phyloP scores from a whole-genome alignment of 2,797 vertebrate species.

The Acrossocheilus wenchowensis region DNA sequence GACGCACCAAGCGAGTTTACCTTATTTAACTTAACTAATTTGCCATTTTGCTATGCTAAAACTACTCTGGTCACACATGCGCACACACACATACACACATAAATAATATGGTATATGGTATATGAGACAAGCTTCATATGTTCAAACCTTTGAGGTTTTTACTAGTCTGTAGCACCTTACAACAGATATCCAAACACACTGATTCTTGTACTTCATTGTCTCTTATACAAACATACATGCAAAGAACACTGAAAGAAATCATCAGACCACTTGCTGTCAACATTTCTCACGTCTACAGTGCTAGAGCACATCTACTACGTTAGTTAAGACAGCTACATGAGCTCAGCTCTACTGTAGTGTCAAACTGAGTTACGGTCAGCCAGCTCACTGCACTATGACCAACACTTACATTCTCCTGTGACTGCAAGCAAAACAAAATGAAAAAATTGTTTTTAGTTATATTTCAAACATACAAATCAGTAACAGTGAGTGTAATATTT shows the following conservation, averaged over 20 bases:
- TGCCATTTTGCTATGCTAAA: background rate
- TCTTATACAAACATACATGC: constrained; percentile 22
- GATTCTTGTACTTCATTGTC: background rate
- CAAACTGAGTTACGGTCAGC: constrained; percentile 31
- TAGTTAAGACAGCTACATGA: constrained; percentile 23
- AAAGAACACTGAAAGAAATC: constrained; percentile 26
- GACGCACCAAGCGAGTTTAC: background rate
- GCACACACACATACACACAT: too few relatives aligned
- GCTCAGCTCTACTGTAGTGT: constrained; percentile 17
- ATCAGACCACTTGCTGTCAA: background rate
- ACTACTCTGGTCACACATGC: too few relatives aligned
- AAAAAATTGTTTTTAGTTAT: background rate
- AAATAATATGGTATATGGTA: too few relatives aligned
- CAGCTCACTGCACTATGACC: constrained; percentile 24
- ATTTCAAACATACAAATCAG: constrained; percentile 24
- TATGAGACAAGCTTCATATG: background rate
- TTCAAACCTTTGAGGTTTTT: background rate
- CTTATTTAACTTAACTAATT: background rate
- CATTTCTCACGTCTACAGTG: constrained; percentile 20
- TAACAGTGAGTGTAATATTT: constrained; percentile 27
- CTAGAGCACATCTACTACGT: constrained; percentile 23
- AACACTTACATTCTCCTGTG: constrained; percentile 65
- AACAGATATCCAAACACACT: constrained; percentile 27
- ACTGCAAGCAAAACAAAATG: constrained; percentile 45
- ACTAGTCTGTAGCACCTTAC: constrained; percentile 23